Conservation (phyloP, 2,888 invertebrate genomes). For the Aporophyla lueneburgensis region DNA sequence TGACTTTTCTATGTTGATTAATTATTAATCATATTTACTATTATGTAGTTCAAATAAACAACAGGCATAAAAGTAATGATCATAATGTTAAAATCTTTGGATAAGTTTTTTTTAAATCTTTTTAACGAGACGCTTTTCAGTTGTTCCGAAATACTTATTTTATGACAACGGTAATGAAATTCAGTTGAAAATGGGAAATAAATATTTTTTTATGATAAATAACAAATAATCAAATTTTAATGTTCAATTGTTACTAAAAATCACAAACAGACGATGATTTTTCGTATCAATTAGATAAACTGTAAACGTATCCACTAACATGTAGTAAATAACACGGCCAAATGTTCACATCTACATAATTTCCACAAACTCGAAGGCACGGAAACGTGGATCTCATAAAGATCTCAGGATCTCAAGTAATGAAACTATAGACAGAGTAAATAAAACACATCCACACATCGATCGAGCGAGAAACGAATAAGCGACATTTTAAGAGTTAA, state of each 20-base stretch:
- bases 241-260: conserved; percentile 21
- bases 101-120: not conserved
- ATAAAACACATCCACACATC: conserved; percentile 66
- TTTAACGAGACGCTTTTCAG: conserved; percentile 16
- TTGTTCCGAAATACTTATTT: conserved; percentile 42
- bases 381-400: conserved; percentile 59
- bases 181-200: conserved; percentile 9
- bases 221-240: not conserved
- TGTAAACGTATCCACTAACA: conserved; percentile 24
- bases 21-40: conserved; percentile 55
- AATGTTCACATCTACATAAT: conserved; percentile 61
- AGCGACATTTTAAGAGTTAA: conserved; percentile 81
- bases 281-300: conserved; percentile 25
- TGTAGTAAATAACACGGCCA: conserved; percentile 53
- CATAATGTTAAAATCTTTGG: not conserved
- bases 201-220: conserved; percentile 13
- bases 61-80: conserved; percentile 43
- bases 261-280: conserved; percentile 9
- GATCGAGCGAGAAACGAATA: conserved; percentile 73
- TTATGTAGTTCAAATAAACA: conserved; percentile 46
- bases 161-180: conserved; percentile 36
- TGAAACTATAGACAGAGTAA: conserved; percentile 61
- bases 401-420: conserved; percentile 56
- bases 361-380: conserved; percentile 68
- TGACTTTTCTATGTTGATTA: conserved; percentile 58